Percentiles rank a stretch among this genome's conserved stretches.
These are phyloP conservation scores for Ectropis crepuscularia DNA, from an alignment of 2,888 invertebrate species.

Conservation along the genomic window DNA sequence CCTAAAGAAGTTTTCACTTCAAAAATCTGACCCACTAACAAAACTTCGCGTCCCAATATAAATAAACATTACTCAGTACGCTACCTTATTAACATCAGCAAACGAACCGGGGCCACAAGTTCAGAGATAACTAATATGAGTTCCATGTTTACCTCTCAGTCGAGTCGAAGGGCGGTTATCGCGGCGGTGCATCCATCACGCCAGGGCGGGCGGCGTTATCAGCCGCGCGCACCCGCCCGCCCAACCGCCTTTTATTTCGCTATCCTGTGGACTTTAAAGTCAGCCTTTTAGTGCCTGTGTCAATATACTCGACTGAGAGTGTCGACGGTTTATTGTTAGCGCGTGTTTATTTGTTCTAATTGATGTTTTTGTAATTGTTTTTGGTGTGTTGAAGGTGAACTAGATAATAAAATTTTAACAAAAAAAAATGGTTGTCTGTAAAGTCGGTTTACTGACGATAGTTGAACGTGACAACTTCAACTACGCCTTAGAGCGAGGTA, in stretches of 20 bases:
- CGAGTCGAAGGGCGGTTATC: constrained; percentile 54
- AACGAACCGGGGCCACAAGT: constrained; percentile 27
- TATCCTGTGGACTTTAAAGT: constrained; percentile 53
- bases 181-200: constrained; percentile 53
- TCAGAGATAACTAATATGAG: constrained; percentile 39
- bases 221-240: constrained; percentile 55
- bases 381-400: background rate
- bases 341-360: background rate
- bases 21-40: too few species aligned
- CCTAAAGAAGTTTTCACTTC: too few species aligned
- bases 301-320: constrained; percentile 45
- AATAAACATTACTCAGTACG: too few species aligned
- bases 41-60: too few species aligned
- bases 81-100: constrained; percentile 16
- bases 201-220: constrained; percentile 55
- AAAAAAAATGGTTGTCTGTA: too few species aligned
- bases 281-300: constrained; percentile 56
- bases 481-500: too few species aligned
- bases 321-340: constrained; percentile 6
- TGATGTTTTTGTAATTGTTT: background rate
- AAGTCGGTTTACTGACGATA: too few species aligned
- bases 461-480: too few species aligned
- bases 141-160: constrained; percentile 44
- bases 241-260: constrained; percentile 61
- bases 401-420: too few species aligned